Evolutionary conservation across 2,113 vertebrate genomes (phyloP), one percentile per base, ranked within the genome.

Genomic region (Neolamprologus toae): DNA sequence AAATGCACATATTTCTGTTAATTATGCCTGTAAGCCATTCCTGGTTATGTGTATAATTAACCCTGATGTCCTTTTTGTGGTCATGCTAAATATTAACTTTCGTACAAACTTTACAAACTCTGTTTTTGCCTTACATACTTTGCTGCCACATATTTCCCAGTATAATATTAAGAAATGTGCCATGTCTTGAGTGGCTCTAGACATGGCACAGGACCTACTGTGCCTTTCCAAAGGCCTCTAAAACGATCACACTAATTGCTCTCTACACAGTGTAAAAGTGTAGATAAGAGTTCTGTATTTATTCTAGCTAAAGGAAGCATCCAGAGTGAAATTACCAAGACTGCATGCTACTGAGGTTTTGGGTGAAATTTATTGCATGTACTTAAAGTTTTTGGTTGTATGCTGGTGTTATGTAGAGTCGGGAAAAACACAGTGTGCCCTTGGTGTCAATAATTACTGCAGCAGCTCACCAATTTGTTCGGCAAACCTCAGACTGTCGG

Each of bases 361-460:
- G 23, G 14, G 3, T 49, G 6, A 28, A 16, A 31, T 28, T 49
- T 5, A 49, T 31, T 19, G 9, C 8, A 3, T 1, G 2, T 16
- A 45, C 21, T 73, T 73, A 26, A 14, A 71, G 16, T 76, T 49
- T 19, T 5, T 13, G 37, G 23, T 49, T 76, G 21, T 76, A 3
- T 76, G 40, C 1, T 28, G 40, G 40, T 47, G 2, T 28, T 76
- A 76, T 47, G 4, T 26, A 73, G 37, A 35, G 7, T 45, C 37
- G 63, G 26, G 3, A 0, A 0, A 13, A 21, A 2, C 28, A 23
- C 16, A 10, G 14, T 28, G 13, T 45, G 8, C 21, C 9, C 13
- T 17, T 45, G 21, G 12, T 45, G 40, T 45, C 9, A 49, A 7
- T 28, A 47, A 17, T 47, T 28, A 49, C 23, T 76, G 71, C 23